Base-by-base conservation (phyloP, 2,797 vertebrate species). In the Enteromius viviparus region DNA sequence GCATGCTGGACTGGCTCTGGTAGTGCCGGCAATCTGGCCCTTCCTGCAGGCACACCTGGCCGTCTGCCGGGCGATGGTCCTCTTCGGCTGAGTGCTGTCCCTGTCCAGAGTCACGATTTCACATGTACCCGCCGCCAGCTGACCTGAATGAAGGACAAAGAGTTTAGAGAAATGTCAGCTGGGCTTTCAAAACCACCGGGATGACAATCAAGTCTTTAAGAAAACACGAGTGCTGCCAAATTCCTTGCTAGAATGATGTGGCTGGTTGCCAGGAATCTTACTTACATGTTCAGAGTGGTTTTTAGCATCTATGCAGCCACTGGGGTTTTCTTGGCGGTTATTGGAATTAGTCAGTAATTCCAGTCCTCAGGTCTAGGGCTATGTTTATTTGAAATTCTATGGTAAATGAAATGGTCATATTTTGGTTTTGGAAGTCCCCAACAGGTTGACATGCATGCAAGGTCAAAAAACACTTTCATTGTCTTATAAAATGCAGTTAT, bases 71-170 rank as follows among this genome's bases (percentile, higher is more conserved):
- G 98, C 98, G 87, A 99, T 98, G 88, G 98, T 99, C 95, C 97
- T 96, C 94, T 96, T 95, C 10, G 98, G 98, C 93, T 99, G 97
- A 93, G 97, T 99, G 95, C 97, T 98, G 93, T 99, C 98, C 92
- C 96, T 96, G 96, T 99, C 97, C 94, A 99, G 95, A 87, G 97
- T 99, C 93, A 99, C 96, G 89, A 99, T 98, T 93, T 99, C 98
- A 93, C 98, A 99, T 87, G 94, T 94, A 93, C 98, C 98, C 84
- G 97, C 97, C 88, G 96, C 98, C 95, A 99, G 95, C 87, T 99
- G 98, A 96, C 97, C 98, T 99, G 95, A 66, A 82, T 83, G 77
- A 72, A 86, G 69, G 76, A 84, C 42, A 84, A 75, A 85, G 42
- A 15, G 42, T 76, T 85, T 64, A 26, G 29, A 65, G 14, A 70